A percentile compares a stretch with the other conserved stretches of the same genome.
These are phyloP conservation scores for Poliocrania exsul DNA, from an alignment of 2,797 vertebrate genomes.

Conservation along the genomic window DNA sequence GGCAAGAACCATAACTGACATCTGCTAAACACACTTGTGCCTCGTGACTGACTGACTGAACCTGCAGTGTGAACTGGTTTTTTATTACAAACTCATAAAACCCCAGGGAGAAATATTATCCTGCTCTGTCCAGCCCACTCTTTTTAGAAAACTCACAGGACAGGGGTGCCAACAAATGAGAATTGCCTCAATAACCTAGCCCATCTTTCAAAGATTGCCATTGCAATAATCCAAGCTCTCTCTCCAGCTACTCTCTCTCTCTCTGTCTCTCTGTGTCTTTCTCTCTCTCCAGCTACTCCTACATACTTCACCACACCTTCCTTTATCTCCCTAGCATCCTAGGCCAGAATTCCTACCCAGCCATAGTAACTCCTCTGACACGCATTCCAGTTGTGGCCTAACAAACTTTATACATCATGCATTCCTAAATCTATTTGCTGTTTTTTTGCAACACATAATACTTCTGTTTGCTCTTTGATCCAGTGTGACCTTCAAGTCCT, in stretches of 20 bases:
- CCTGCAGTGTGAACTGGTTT: background rate
- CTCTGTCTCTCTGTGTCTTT: no score
- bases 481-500: background rate
- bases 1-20: background rate
- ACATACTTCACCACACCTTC: background rate
- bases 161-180: accelerated
- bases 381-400: background rate
- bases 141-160: background rate
- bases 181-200: background rate
- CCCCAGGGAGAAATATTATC: background rate
- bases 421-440: background rate
- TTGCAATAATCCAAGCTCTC: background rate
- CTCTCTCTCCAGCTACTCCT: background rate
- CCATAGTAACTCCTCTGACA: background rate
- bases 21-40: accelerated
- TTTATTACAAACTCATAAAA: background rate
- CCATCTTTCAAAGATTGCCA: background rate
- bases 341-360: background rate
- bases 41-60: background rate
- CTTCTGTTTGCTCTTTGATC: background rate
- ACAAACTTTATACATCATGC: background rate
- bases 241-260: background rate
- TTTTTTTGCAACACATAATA: background rate
- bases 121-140: background rate
- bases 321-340: background rate